Evolutionary conservation across 2,797 vertebrate genomes (phyloP).

Genomic region (Macrochelys suwanniensis): DNA sequence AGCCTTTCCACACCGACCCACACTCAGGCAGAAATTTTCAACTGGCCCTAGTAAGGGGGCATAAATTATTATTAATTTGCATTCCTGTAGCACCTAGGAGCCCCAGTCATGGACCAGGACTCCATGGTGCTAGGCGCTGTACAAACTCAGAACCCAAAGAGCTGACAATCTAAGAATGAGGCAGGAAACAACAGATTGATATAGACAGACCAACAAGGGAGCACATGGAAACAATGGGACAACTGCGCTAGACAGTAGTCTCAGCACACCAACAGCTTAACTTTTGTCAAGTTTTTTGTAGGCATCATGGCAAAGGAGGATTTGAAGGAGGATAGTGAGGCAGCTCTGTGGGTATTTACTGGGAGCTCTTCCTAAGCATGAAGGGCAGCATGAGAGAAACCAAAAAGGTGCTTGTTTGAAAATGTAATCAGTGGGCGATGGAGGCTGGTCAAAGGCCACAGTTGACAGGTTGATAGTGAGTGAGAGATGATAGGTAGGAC

Average conservation of each 20-base stretch:
- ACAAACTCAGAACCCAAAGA: background rate
- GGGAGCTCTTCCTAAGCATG: background rate
- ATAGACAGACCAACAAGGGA: background rate
- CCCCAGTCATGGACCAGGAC: background rate
- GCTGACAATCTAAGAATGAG: background rate
- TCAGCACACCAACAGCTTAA: background rate
- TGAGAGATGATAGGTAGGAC: background rate
- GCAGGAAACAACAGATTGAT: background rate
- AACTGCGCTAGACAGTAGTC: background rate
- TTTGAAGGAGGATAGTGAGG: background rate
- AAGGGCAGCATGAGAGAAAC: background rate
- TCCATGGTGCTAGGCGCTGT: background rate
- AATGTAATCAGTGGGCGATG: background rate
- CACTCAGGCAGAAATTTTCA: background rate
- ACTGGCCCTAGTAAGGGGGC: background rate
- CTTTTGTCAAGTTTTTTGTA: background rate
- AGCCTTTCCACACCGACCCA: background rate
- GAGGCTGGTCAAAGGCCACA: background rate
- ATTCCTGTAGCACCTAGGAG: background rate
- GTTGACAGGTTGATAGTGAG: background rate
- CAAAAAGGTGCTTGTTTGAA: background rate
- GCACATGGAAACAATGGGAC: background rate
- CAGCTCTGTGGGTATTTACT: background rate
- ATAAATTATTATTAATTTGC: background rate
- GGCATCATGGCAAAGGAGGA: background rate